These are phyloP conservation scores for Emydoidea blandingii DNA, from an alignment of 2,797 vertebrate genomes.

Conservation along the genomic window DNA sequence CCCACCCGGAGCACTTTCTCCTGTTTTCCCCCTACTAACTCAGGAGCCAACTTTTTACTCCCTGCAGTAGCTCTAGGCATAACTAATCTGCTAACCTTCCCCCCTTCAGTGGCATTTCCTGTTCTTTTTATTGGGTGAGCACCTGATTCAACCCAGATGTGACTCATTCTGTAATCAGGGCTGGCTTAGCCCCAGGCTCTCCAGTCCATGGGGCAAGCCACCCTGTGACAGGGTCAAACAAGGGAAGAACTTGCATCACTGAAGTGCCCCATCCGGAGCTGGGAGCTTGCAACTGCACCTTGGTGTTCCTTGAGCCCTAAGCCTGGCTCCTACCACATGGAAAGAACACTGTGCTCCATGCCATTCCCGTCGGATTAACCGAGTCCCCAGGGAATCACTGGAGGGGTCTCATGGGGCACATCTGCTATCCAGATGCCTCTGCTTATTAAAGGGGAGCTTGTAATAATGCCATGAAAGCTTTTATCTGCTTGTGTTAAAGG, in stretches of 20 bases:
- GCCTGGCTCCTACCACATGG: not conserved
- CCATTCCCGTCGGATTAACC: slow-evolving; percentile 23
- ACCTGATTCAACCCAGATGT: not conserved
- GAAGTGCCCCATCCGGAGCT: not conserved
- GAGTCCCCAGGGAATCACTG: not conserved
- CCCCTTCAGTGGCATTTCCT: not conserved
- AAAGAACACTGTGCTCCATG: not conserved
- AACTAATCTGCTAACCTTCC: no score
- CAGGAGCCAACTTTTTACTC: not conserved
- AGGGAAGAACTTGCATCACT: not conserved
- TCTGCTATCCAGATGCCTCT: slow-evolving; percentile 39
- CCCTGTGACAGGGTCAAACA: not conserved
- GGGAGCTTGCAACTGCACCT: not conserved
- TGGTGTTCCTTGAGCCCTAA: not conserved
- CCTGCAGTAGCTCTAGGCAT: not conserved
- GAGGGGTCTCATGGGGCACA: slow-evolving; percentile 48
- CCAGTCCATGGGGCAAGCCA: not conserved
- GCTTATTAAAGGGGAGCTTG: slow-evolving; percentile 67
- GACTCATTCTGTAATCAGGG: not conserved
- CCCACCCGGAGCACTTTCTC: not conserved
- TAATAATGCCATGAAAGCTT: slow-evolving; percentile 70
- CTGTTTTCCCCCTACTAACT: not conserved
- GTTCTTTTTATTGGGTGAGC: not conserved
- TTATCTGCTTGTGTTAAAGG: slow-evolving; percentile 62
- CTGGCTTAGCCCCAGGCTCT: not conserved